These are phyloP conservation scores for Peucedramus taeniatus DNA, from an alignment of 2,113 vertebrate genomes.

Conservation along the genomic window DNA sequence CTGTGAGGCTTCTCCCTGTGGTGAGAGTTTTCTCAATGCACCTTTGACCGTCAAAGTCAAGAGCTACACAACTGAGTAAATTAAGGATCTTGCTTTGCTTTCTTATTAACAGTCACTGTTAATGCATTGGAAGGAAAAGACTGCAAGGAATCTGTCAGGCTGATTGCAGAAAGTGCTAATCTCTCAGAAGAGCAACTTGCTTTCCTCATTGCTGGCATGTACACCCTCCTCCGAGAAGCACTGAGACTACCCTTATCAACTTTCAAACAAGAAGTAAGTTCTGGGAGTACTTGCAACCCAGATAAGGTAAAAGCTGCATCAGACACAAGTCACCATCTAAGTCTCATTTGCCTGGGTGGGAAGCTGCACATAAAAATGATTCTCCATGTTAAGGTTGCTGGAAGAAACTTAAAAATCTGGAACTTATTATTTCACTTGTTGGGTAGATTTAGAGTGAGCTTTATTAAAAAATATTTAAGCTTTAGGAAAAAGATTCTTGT, in stretches of 20 bases:
- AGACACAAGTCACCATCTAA: neutral
- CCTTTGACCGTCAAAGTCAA: neutral
- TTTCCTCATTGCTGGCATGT: conserved; percentile 79
- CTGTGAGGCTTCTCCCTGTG: neutral
- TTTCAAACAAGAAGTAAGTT: conserved; percentile 80
- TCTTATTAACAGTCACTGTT: conserved; percentile 75
- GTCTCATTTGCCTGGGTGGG: neutral
- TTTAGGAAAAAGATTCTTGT: neutral
- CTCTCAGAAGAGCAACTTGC: conserved; percentile 77
- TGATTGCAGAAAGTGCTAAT: conserved; percentile 65
- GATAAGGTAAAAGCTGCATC: neutral
- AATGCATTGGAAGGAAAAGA: conserved; percentile 83
- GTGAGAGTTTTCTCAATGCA: neutral
- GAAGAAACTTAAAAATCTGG: neutral
- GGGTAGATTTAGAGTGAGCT: neutral
- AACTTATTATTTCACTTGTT: neutral
- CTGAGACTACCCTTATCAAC: conserved; percentile 74
- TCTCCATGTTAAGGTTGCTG: neutral
- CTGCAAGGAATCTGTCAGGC: conserved; percentile 73
- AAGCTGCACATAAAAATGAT: neutral
- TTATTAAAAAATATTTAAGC: neutral
- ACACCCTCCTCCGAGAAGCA: conserved; percentile 78
- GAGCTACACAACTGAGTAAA: neutral
- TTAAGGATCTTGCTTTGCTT: neutral
- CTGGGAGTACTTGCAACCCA: neutral